Percentiles rank a stretch among this genome's conserved stretches.
phyloP scores from a whole-genome alignment of 2,888 invertebrate genomes.

The Listrodromus nycthemerus region DNA sequence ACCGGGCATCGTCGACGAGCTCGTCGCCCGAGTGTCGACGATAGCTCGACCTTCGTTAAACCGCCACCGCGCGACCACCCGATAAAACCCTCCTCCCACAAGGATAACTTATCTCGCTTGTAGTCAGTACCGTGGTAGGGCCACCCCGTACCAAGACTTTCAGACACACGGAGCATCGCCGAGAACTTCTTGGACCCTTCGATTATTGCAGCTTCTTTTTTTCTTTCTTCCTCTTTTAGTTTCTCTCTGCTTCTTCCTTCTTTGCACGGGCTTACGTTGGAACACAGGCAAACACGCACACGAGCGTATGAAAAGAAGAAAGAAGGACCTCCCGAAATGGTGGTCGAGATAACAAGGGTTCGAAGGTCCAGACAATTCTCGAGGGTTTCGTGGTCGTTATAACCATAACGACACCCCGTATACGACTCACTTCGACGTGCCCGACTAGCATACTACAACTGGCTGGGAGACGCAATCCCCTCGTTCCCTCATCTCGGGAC shows the following conservation, averaged over 20 bases:
- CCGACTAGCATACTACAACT: constrained; percentile 3
- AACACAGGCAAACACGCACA: constrained; percentile 5
- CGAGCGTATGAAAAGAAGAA: constrained; percentile 24
- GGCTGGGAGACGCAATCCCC: not conserved
- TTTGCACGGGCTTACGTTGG: not conserved
- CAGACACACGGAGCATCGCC: constrained; percentile 53
- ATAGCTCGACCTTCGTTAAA: constrained; percentile 80
- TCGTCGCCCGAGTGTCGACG: constrained; percentile 32
- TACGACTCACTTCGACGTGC: constrained; percentile 33
- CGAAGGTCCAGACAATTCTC: constrained; percentile 75
- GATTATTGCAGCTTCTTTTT: constrained; percentile 44
- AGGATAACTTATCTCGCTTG: constrained; percentile 78
- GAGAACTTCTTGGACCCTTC: constrained; percentile 63
- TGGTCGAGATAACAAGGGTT: constrained; percentile 80
- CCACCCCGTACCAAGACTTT: constrained; percentile 59
- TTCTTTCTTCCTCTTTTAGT: constrained; percentile 46
- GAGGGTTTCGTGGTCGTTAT: constrained; percentile 77
- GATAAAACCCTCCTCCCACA: constrained; percentile 76
- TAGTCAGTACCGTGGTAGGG: constrained; percentile 53
- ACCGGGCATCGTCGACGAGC: constrained; percentile 46
- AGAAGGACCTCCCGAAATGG: constrained; percentile 60
- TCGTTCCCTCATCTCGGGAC: not conserved
- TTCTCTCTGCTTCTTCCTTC: constrained; percentile 21
- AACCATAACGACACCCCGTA: constrained; percentile 74
- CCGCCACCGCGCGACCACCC: constrained; percentile 71